A percentile compares a stretch with the other conserved stretches of the same genome.
These are phyloP conservation scores for Lagocephalus sceleratus DNA, from an alignment of 2,797 vertebrate species.

Conservation along the genomic window DNA sequence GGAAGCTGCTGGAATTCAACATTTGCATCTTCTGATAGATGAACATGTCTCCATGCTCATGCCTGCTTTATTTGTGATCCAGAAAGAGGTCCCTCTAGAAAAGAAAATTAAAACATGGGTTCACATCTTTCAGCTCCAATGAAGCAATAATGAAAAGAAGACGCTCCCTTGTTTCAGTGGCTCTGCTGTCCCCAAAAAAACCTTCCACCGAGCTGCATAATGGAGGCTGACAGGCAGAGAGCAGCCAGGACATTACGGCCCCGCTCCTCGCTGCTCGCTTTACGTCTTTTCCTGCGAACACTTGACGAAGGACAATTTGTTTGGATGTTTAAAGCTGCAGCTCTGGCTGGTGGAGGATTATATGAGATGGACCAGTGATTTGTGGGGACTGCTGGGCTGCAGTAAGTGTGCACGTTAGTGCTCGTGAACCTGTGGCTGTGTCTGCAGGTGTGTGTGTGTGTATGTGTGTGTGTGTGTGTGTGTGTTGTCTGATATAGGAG, in stretches of 20 bases:
- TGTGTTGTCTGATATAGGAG: constrained; percentile 9
- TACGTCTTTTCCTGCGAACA: constrained; percentile 58
- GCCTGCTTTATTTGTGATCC: too few species aligned
- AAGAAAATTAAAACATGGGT: constrained; percentile 2
- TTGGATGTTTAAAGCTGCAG: constrained; percentile 66
- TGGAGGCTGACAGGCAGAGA: constrained; percentile 40
- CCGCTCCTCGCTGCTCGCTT: constrained; percentile 50
- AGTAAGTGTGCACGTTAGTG: constrained; percentile 41
- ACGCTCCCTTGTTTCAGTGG: constrained; percentile 20
- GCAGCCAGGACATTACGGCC: constrained; percentile 31
- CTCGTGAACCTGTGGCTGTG: constrained; percentile 8
- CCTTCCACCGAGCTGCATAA: constrained; percentile 25
- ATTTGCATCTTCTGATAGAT: too few species aligned
- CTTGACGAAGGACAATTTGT: constrained; percentile 72
- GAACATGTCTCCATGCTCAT: too few species aligned
- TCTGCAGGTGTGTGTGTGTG: background rate
- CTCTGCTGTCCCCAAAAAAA: constrained; percentile 30
- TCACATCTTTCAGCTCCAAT: constrained; percentile 17
- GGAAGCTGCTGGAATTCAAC: too few species aligned
- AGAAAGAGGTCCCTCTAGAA: background rate
- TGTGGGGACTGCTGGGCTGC: constrained; percentile 58
- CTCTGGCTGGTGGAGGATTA: constrained; percentile 68
- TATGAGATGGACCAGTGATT: constrained; percentile 71
- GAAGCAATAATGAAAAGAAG: constrained; percentile 1
- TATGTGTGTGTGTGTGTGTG: constrained; percentile 15